Conservation (phyloP, 2,113 vertebrate species). For the Ctenomys sociabilis region DNA sequence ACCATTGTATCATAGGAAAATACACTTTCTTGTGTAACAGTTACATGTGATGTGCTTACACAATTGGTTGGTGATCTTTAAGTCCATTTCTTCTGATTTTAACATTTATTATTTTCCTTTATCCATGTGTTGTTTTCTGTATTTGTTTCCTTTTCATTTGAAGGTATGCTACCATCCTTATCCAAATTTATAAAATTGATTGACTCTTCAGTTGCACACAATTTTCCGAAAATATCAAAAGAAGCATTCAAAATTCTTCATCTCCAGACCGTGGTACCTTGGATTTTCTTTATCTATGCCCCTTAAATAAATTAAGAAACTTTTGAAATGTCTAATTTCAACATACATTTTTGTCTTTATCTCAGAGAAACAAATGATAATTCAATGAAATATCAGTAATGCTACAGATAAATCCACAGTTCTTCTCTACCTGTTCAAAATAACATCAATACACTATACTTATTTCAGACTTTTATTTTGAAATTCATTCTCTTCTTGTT, state of each 20-base stretch:
- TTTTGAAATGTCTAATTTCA: not conserved
- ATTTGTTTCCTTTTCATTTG: not conserved
- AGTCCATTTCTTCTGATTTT: not conserved
- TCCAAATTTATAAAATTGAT: not conserved
- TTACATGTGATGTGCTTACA: not conserved
- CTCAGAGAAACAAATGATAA: not conserved
- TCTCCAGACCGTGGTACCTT: not conserved
- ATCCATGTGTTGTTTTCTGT: not conserved
- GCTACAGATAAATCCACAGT: no score
- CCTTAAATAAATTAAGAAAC: not conserved
- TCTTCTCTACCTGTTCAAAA: not conserved
- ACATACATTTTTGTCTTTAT: not conserved
- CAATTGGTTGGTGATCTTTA: not conserved
- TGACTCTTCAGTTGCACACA: not conserved
- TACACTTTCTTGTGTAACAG: no score
- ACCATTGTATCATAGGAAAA: no score
- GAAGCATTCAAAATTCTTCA: not conserved
- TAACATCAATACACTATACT: not conserved
- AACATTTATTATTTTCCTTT: not conserved
- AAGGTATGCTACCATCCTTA: not conserved
- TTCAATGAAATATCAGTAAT: not conserved
- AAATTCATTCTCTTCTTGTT: not conserved
- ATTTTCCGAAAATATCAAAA: not conserved
- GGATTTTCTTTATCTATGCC: not conserved
- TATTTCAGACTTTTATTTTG: not conserved